phyloP scores from a whole-genome alignment of 2,888 invertebrate genomes.

The Microchrysa polita region DNA sequence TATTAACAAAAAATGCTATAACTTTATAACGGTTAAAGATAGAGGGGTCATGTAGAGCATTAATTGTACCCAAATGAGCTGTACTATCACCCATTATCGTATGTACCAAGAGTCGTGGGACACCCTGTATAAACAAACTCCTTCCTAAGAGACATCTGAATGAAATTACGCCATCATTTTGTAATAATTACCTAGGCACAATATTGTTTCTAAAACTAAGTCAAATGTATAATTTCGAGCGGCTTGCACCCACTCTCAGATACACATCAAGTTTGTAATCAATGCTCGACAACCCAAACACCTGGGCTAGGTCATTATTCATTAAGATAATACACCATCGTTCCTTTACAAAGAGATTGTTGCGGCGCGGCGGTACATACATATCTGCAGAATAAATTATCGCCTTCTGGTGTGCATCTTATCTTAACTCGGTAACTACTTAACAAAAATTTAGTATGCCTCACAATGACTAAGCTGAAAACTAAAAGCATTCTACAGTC shows the following conservation, averaged over 20 bases:
- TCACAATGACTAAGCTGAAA: constrained; percentile 3
- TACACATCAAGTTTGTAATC: neutral
- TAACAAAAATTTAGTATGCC: constrained; percentile 26
- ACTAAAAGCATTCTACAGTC: constrained; percentile 7
- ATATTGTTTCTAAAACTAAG: neutral
- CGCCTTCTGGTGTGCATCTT: neutral
- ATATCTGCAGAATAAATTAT: constrained; percentile 23
- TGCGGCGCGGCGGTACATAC: neutral
- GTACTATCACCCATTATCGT: no score
- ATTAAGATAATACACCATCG: constrained; percentile 32
- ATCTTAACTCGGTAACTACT: constrained; percentile 25
- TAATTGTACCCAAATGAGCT: no score
- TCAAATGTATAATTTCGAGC: neutral
- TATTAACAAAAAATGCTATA: no score
- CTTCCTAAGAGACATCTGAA: no score
- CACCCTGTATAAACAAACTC: no score
- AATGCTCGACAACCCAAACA: constrained; percentile 2
- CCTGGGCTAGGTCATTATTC: constrained; percentile 40
- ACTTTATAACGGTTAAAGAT: no score
- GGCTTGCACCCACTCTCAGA: neutral
- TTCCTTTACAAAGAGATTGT: constrained; percentile 8
- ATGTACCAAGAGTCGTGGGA: no score
- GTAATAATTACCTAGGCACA: neutral
- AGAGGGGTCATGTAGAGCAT: no score
- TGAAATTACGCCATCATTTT: neutral